Evolutionary conservation across 2,797 vertebrate genomes (phyloP).

Genomic region (Ispidina lecontei): DNA sequence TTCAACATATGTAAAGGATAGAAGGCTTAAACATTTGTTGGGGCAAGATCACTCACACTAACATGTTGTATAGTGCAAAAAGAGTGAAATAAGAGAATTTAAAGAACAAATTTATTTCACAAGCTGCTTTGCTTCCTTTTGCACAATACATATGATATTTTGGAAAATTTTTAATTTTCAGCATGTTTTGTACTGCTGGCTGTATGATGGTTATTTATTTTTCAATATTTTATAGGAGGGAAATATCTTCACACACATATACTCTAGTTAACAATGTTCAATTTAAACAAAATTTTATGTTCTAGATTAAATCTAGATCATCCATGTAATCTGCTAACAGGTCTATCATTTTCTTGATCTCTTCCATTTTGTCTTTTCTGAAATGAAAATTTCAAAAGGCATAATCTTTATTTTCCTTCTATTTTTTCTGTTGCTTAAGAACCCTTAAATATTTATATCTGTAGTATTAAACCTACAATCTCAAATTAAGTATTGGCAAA

Average conservation of each 20-base stretch:
- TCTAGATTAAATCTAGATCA: background rate
- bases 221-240: background rate
- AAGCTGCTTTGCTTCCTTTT: background rate
- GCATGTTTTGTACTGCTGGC: background rate
- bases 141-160: background rate
- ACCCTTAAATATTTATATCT: background rate
- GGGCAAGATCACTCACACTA: background rate
- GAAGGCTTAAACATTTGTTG: background rate
- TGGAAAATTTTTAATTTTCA: background rate
- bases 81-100: background rate
- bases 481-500: slow-evolving; percentile 11
- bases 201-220: background rate
- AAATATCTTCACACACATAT: background rate
- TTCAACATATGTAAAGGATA: background rate
- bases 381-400: background rate
- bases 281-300: background rate
- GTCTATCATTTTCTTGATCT: background rate
- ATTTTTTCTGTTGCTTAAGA: background rate
- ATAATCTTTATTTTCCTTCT: background rate
- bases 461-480: background rate
- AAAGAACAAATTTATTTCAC: background rate
- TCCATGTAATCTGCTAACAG: background rate
- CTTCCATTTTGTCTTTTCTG: background rate
- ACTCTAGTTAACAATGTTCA: background rate
- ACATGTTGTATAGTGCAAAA: background rate